Conservation (phyloP, 64 coral and sea anemone species). For the Montipora sp. region DNA sequence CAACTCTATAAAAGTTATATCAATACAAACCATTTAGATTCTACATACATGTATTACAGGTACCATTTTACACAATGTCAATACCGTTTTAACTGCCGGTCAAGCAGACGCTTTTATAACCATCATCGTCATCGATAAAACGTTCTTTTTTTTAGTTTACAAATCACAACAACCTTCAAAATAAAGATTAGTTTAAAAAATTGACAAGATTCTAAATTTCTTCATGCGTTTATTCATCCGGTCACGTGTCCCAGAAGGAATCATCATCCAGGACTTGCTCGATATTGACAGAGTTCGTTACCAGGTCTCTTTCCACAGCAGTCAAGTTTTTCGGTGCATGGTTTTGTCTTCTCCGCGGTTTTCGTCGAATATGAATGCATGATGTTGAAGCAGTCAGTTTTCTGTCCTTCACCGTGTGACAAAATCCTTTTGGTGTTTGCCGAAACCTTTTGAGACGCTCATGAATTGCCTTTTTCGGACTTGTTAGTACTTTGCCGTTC, state of each 20-base stretch:
- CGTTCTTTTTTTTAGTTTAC: too few relatives aligned
- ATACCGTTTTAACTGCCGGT: too few relatives aligned
- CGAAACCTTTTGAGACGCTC: slow-evolving; percentile 1
- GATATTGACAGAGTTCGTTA: not conserved
- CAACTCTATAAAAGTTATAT: too few relatives aligned
- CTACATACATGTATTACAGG: too few relatives aligned
- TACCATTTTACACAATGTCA: too few relatives aligned
- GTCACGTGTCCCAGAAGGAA: slow-evolving; percentile 21
- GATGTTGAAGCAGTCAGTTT: not conserved
- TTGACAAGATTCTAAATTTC: too few relatives aligned
- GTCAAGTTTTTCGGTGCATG: not conserved
- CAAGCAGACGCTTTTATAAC: too few relatives aligned
- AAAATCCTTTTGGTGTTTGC: slow-evolving; percentile 39
- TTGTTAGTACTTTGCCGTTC: not conserved
- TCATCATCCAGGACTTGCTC: slow-evolving; percentile 16
- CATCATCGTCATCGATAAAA: too few relatives aligned
- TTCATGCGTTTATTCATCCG: too few relatives aligned
- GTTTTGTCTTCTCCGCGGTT: not conserved
- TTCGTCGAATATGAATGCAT: not conserved
- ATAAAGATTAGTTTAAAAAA: too few relatives aligned
- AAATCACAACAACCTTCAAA: too few relatives aligned
- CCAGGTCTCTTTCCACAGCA: not conserved
- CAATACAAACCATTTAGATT: too few relatives aligned
- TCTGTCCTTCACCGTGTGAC: not conserved
- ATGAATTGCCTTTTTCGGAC: not conserved